Evolutionary conservation across 2,797 vertebrate species (phyloP), one percentile per base, ranked within the genome.

Genomic region (Trachurus trachurus): DNA sequence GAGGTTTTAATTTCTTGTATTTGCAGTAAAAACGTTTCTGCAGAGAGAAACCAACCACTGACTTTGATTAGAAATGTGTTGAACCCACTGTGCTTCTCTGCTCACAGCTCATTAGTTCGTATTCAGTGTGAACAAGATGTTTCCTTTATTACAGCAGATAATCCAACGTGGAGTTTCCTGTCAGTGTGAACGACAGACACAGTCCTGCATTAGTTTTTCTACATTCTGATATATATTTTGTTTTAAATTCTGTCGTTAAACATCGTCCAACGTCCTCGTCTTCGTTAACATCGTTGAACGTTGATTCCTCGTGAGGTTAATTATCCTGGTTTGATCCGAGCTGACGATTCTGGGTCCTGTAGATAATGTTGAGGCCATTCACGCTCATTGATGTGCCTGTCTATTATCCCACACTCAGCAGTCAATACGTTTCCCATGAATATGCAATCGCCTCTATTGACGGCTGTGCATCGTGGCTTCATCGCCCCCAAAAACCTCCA

Each of bases 381-480:
- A 6, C n/a, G 65, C 37, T 75, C 89, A 77, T 79, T 90, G 66
- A 86, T 42, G 74, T 0, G 68, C 17, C 59, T 77, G 82, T 91
- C 90, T 87, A 89, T 92, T 89, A 92, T 91, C 65, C 39, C 5
- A 53, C 83, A 53, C 62, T 81, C 87, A 65, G 73, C 76, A 90
- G 85, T 91, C 90, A 80, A 89, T 90, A 88, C 81, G 1, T 76
- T 63, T 54, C 62, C 79, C 87, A 92, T 92, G 88, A 93, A 92
- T 93, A 91, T 88, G 87, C 88, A 87, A 83, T 84, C 64, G 22
- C 70, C 12, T 4, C 81, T 72, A 68, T 80, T 61, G 74, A 81
- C 2, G 63, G 1, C 34, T 39, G 0, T 0, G 15, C 52, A 64
- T 15, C 7, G 22, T 7, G 52, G 12, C 21, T 54, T 47, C 61